These are phyloP conservation scores for Amiota mariae DNA, from an alignment of 2,888 invertebrate species.

Conservation along the genomic window DNA sequence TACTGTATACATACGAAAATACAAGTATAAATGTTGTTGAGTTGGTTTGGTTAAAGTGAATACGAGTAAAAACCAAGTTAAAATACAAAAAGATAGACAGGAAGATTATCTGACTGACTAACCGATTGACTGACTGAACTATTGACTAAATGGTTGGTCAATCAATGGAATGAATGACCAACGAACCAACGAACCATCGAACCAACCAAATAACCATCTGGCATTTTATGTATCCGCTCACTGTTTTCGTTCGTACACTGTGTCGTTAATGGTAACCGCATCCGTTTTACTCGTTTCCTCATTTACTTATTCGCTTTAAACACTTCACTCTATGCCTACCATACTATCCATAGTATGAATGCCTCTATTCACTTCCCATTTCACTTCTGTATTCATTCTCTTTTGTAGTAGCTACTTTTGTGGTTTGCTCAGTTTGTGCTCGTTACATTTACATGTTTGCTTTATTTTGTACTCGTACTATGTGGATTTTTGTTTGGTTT, in stretches of 20 bases:
- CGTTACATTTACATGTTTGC: constrained; percentile 50
- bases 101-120: too few species aligned
- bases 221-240: not conserved
- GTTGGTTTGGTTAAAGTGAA: too few species aligned
- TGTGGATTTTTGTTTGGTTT: constrained; percentile 1
- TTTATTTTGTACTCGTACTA: constrained; percentile 22
- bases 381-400: not conserved
- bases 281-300: constrained; percentile 18
- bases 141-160: too few species aligned
- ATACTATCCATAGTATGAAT: too few species aligned
- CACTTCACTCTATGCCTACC: too few species aligned
- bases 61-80: constrained; percentile 31
- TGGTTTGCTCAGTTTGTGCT: constrained; percentile 39
- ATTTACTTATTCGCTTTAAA: too few species aligned
- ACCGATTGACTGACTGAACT: too few species aligned
- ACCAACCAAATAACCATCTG: not conserved
- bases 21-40: too few species aligned
- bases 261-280: constrained; percentile 43
- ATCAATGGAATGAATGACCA: not conserved
- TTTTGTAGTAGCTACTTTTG: constrained; percentile 3
- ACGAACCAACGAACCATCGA: constrained; percentile 35
- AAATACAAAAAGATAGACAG: constrained; percentile 22
- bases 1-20: too few species aligned
- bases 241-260: constrained; percentile 23
- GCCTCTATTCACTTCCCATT: too few species aligned